These are phyloP conservation scores for Heliconius hermathena DNA, from an alignment of 1,140 invertebrate species.

Conservation along the genomic window DNA sequence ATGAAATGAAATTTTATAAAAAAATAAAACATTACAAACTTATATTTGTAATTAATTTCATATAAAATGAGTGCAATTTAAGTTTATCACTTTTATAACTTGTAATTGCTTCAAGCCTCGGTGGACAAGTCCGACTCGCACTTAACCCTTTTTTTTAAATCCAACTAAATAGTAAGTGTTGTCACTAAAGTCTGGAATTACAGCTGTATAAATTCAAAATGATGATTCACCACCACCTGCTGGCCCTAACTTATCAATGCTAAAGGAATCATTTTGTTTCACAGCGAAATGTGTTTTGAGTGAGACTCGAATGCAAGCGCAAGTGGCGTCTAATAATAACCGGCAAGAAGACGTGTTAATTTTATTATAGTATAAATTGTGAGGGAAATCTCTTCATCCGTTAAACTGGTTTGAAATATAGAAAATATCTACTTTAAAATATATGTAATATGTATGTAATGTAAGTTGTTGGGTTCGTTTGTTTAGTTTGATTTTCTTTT, in stretches of 20 bases:
- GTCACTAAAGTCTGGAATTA: background rate
- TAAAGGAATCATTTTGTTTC: background rate
- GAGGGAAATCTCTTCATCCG: constrained; percentile 8
- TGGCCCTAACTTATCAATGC: background rate
- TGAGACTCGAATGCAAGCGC: background rate
- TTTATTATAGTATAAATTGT: constrained; percentile 14
- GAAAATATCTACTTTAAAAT: background rate
- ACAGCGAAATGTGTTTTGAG: background rate
- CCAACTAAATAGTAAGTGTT: background rate
- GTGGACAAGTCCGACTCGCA: too few relatives aligned
- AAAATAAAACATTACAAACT: too few relatives aligned
- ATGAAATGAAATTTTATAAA: too few relatives aligned
- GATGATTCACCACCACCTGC: background rate
- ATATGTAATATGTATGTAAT: background rate
- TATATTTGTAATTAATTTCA: too few relatives aligned
- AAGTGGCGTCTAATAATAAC: constrained; percentile 12
- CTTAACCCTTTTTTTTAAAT: too few relatives aligned
- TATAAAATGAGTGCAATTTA: too few relatives aligned
- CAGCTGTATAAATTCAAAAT: background rate
- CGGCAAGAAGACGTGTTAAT: background rate
- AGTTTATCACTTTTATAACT: too few relatives aligned
- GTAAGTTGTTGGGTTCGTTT: background rate
- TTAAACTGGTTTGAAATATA: constrained; percentile 1
- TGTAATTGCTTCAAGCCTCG: too few relatives aligned
- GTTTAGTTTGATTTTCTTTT: background rate